Conservation (phyloP, 30 jellyfish, hydroid and myxozoan genomes). For the Cassiopea xamachana region DNA sequence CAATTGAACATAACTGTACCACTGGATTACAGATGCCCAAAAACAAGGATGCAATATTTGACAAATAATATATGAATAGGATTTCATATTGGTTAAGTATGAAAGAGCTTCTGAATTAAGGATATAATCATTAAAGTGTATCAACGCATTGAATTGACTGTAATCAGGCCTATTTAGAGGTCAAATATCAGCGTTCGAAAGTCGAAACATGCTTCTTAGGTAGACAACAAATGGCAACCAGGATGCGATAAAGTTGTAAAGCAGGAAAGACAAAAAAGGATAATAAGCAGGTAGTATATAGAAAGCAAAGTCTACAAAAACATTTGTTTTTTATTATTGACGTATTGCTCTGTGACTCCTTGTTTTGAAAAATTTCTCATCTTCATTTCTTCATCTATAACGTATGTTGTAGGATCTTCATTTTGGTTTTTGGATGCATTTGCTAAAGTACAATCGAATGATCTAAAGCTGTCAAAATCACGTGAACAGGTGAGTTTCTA, state of each 20-base stretch:
- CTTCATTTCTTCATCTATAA: background rate
- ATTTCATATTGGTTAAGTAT: background rate
- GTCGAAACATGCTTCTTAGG: too few relatives aligned
- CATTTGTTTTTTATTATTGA: too few relatives aligned
- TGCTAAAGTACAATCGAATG: background rate
- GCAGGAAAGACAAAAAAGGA: background rate
- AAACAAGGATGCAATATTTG: background rate
- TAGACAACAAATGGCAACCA: background rate
- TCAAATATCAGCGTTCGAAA: too few relatives aligned
- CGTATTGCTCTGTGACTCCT: background rate
- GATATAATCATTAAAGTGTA: too few relatives aligned
- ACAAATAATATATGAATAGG: background rate
- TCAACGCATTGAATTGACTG: too few relatives aligned
- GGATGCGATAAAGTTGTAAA: background rate
- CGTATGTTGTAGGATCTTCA: background rate
- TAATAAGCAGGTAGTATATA: background rate
- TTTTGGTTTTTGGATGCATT: background rate
- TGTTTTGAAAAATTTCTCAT: background rate
- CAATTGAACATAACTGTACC: background rate
- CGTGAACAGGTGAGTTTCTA: background rate
- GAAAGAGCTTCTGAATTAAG: background rate
- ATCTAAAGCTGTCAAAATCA: background rate
- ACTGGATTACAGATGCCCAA: background rate
- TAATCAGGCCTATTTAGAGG: too few relatives aligned
- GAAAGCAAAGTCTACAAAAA: background rate